Evolutionary conservation across 2,113 vertebrate genomes (phyloP), one percentile per base, ranked within the genome.

Genomic region (Etheostoma spectabile): DNA sequence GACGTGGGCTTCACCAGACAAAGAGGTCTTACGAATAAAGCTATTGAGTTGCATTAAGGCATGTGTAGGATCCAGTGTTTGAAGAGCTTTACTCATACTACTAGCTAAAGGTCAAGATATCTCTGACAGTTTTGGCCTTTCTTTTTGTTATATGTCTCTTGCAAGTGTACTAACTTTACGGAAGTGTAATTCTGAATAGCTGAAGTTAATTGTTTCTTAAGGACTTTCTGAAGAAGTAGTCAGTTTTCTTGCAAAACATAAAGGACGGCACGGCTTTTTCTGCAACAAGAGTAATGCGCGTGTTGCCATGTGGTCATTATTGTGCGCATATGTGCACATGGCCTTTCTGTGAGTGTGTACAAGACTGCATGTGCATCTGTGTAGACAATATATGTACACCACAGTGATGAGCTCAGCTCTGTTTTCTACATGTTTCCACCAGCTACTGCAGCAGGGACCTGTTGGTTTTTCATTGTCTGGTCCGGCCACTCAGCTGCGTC

Each of bases 401-500:
- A 12, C 24, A 16, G n/a, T 35, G 61, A 72, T 60, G 60, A 57
- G 42, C 45, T 38, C 27, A 56, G 30, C 16, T 18, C 18, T 18
- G 6, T 64, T 57, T 15, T 45, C 18, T 13, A 8, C 5, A 7
- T 0, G 21, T n/a, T 30, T 30, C 51, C 8, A 13, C 22, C 35
- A 48, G 24, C 46, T 21, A 35, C 21, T 71, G 60, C 62, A n/a
- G 22, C 7, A 1, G 33, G 24, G 59, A 52, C 59, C 62, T 57
- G 74, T 24, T 65, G 19, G 22, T 35, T 60, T 35, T 33, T 19
- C 45, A 2, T 1, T 52, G 57, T 72, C 71, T 65, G 51, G 51
- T 30, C 52, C 8, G 18, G 19, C 57, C 59, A 6, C 61, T 78
- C 35, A 4, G 72, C 72, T 57, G 48, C n/a, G 42, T 83, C 86